Base-by-base conservation (phyloP, 1,140 invertebrate species). In the Eueides isabella region DNA sequence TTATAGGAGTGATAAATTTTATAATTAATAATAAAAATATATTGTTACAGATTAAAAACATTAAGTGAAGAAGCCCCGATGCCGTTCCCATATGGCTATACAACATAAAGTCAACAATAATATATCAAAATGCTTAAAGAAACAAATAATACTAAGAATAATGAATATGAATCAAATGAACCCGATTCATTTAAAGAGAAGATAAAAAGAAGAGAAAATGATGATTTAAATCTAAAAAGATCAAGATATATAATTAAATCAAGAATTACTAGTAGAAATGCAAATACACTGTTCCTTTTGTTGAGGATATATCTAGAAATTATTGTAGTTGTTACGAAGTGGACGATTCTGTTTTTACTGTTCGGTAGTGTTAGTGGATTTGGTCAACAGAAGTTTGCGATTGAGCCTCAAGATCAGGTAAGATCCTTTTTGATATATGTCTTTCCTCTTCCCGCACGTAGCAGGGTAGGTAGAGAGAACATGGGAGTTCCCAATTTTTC, bases 361-460 rank as follows among this genome's bases (percentile, higher is more conserved):
- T 64, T 85, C 61, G 75, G 70, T 72, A 79, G 67, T 75, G 85
- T 85, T 7, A 80, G 72, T 81, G 88, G 82, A 23, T 81, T 78
- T 29, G 85, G 74, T 62, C 89, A 91, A 63, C 90, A 92, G 76
- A 88, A 85, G 67, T 92, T 92, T 74, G 90, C 89, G 0, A 86
- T 92, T 30, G 90, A 92, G 62, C 90, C 90, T 9, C 88, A 91
- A 44, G 90, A 92, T 85, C 90, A 92, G 85, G 89, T 92, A 69
- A 86, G 80, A 74, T 38, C 35, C 35, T 38, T 38, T 38, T 38
- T 38, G 14, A 14, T 16, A 14, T 38, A 38, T 38, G 14, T 5
- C 7, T 33, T 23, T 26, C 0, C n/a, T n/a, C n/a, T n/a, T n/a
- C n/a, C n/a, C n/a, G n/a, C n/a, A n/a, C n/a, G n/a, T n/a, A n/a